These are phyloP conservation scores for Hydractinia echinata DNA, from an alignment of 30 jellyfish, hydroid and myxozoan genomes.

Conservation along the genomic window DNA sequence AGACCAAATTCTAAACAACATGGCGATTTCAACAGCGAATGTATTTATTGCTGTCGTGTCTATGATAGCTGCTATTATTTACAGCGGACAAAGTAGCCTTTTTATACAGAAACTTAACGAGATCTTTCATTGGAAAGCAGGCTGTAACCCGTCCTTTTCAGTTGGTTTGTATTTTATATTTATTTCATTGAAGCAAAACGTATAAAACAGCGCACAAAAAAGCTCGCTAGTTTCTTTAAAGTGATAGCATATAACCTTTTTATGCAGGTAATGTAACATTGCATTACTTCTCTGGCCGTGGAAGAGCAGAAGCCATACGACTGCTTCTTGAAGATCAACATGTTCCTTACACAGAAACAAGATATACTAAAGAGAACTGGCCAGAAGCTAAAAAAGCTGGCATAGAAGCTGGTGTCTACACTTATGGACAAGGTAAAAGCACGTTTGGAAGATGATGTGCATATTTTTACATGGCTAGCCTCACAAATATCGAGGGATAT, in stretches of 20 bases:
- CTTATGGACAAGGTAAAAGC: constrained; percentile 85
- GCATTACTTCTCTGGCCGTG: constrained; percentile 86
- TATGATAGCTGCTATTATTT: constrained; percentile 52
- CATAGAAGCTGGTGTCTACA: constrained; percentile 51
- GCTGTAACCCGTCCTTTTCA: constrained; percentile 81
- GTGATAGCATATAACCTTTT: too few species aligned
- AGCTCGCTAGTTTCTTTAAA: too few species aligned
- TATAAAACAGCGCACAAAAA: too few species aligned
- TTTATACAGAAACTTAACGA: constrained; percentile 73
- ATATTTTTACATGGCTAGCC: too few species aligned
- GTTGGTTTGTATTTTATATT: constrained; percentile 37
- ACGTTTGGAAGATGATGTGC: too few species aligned
- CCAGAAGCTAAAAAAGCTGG: constrained; percentile 63
- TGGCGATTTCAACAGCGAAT: constrained; percentile 61
- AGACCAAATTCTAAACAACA: constrained; percentile 9
- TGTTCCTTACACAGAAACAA: constrained; percentile 61
- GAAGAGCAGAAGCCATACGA: constrained; percentile 85
- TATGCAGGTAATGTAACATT: constrained; percentile 56
- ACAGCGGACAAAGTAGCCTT: constrained; percentile 63
- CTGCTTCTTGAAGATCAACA: constrained; percentile 71
- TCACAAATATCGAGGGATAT: too few species aligned
- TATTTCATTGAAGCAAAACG: too few species aligned
- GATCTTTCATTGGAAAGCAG: constrained; percentile 63
- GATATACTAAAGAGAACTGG: constrained; percentile 69
- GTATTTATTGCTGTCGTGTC: constrained; percentile 53